A percentile compares a stretch with the other conserved stretches of the same genome.
phyloP scores from a whole-genome alignment of 1,140 invertebrate species.

The Panulirus ornatus region DNA sequence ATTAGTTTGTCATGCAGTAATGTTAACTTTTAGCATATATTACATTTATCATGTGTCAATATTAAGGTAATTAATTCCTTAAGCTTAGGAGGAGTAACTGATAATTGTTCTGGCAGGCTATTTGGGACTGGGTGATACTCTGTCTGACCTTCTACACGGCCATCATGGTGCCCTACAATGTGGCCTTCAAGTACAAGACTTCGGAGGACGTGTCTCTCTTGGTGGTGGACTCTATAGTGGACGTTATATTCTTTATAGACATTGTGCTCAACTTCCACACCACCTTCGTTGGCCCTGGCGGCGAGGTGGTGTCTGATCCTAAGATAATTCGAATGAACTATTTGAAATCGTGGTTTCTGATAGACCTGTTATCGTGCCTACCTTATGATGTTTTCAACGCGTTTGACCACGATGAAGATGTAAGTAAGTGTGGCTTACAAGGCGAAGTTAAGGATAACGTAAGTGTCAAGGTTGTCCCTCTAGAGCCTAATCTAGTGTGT shows the following conservation, averaged over 20 bases:
- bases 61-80: too few relatives aligned
- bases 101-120: conserved; percentile 84
- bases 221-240: conserved; percentile 98
- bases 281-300: conserved; percentile 98
- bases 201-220: conserved; percentile 98
- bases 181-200: conserved; percentile 99
- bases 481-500: not conserved
- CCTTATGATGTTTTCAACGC: conserved; percentile 99
- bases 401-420: conserved; percentile 99
- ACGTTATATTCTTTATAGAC: conserved; percentile 99
- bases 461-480: conserved; percentile 65
- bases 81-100: too few relatives aligned
- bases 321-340: conserved; percentile 99
- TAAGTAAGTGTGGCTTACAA: conserved; percentile 81
- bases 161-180: conserved; percentile 99
- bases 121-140: conserved; percentile 99
- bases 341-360: conserved; percentile 99
- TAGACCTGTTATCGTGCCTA: conserved; percentile 98
- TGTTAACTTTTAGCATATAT: too few relatives aligned
- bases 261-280: conserved; percentile 99
- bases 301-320: conserved; percentile 98
- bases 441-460: conserved; percentile 77
- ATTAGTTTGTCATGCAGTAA: too few relatives aligned
- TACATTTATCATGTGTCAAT: too few relatives aligned
- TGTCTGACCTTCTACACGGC: conserved; percentile 99